These are phyloP conservation scores for Cryptophagus acutangulus DNA, from an alignment of 2,888 invertebrate species.

Conservation along the genomic window DNA sequence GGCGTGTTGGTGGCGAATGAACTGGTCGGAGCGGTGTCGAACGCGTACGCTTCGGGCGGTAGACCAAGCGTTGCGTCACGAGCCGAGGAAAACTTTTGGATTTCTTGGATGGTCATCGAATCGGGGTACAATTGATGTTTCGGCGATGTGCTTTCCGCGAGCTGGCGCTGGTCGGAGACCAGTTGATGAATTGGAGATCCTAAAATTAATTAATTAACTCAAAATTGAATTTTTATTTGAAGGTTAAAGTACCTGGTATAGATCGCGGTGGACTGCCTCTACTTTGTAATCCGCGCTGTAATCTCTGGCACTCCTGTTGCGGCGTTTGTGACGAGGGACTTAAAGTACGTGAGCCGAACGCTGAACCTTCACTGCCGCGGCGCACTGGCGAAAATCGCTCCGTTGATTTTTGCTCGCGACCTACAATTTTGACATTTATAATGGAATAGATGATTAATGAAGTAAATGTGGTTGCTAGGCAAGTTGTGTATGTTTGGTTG, in stretches of 20 bases:
- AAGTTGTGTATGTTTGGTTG: no score
- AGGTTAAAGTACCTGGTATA: constrained; percentile 51
- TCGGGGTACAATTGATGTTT: constrained; percentile 53
- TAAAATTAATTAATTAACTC: constrained; percentile 29
- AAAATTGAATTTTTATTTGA: not conserved
- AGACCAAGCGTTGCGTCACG: constrained; percentile 35
- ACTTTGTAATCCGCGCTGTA: constrained; percentile 56
- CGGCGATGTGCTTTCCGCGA: constrained; percentile 51
- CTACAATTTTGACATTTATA: no score
- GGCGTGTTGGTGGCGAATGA: constrained; percentile 35
- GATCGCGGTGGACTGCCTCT: constrained; percentile 52
- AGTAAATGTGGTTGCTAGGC: no score
- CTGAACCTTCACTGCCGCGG: constrained; percentile 76
- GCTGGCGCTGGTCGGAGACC: constrained; percentile 38
- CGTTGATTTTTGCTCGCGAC: constrained; percentile 55
- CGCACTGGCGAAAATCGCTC: constrained; percentile 89
- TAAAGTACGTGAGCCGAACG: constrained; percentile 52
- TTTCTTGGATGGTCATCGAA: constrained; percentile 54
- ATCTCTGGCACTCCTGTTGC: constrained; percentile 73
- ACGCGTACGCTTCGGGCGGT: constrained; percentile 30
- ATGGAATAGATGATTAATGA: no score
- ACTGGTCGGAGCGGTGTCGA: constrained; percentile 26
- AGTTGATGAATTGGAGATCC: constrained; percentile 61
- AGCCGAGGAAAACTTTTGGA: constrained; percentile 15
- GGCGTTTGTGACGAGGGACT: constrained; percentile 62